Evolutionary conservation across 2,888 invertebrate genomes (phyloP).

Genomic region (Allophyes oxyacanthae): DNA sequence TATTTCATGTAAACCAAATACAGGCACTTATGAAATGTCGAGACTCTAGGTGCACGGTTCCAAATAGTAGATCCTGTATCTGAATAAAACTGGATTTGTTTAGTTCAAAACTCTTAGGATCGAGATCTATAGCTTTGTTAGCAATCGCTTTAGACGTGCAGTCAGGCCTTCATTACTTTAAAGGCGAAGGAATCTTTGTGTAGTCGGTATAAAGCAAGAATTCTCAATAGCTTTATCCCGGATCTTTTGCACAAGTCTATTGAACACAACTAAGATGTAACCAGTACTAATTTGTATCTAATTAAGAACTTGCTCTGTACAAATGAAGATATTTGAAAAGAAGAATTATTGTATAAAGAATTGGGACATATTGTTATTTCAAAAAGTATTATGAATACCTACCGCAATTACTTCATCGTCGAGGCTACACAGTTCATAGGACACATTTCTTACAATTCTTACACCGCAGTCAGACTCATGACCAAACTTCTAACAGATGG

Average conservation of each 20-base stretch:
- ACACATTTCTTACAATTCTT: background rate
- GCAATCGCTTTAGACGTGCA: conserved; percentile 35
- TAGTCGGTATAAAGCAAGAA: conserved; percentile 36
- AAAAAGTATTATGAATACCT: background rate
- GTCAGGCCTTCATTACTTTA: conserved; percentile 31
- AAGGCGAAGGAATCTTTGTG: conserved; percentile 44
- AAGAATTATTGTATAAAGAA: too few relatives aligned
- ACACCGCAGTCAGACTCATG: conserved; percentile 10
- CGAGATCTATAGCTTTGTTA: conserved; percentile 36
- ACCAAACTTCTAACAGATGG: conserved; percentile 37
- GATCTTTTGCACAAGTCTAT: conserved; percentile 38
- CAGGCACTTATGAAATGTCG: background rate
- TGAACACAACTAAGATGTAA: conserved; percentile 39
- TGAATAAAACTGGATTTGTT: conserved; percentile 11
- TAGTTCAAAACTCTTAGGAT: conserved; percentile 4
- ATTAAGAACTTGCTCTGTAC: conserved; percentile 28
- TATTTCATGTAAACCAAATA: too few relatives aligned
- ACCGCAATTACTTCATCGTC: background rate
- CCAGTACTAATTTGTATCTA: conserved; percentile 31
- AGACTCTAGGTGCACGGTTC: too few relatives aligned
- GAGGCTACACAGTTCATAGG: background rate
- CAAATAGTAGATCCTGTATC: too few relatives aligned
- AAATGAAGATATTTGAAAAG: conserved; percentile 26
- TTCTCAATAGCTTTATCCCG: conserved; percentile 55
- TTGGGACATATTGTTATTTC: background rate